Evolutionary conservation across 2,797 vertebrate genomes (phyloP), one percentile per base, ranked within the genome.

Genomic region (Smutsia gigantea): DNA sequence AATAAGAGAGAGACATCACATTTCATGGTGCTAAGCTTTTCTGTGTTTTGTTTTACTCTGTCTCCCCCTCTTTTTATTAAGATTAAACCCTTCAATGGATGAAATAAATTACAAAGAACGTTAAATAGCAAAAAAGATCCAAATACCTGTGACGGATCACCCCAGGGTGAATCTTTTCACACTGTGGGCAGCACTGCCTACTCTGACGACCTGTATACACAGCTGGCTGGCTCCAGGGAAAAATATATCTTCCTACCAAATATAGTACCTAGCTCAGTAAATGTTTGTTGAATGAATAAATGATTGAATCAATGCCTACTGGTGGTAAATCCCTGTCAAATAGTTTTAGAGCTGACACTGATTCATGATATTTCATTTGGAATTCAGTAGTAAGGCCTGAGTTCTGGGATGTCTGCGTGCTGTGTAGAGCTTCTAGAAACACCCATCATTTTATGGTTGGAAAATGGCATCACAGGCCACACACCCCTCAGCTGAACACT

Each of bases 1-100:
- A 98, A 99, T 83, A 96, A 68, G 92, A 97, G 57, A 69, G 79
- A 98, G 98, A 96, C 51, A 96, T 94, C 95, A 86, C 90, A 55
- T 88, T 94, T 97, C 42, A 6, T n/a, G 5, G 82, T 96, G 88
- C 64, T 86, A 55, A 90, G 94, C 17, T 74, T 94, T 96, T 81
- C 85, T 86, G 77, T 89, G 81, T 55, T 83, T 89, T 64, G 66
- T 94, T 97, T 96, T 84, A 82, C 94, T 96, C 68, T 90, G 55
- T 91, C 84, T 90, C 46, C 27, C 13, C 17, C 42, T 85, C 39
- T 87, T 93, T 95, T 59, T 90, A 92, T 90, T 74, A 93, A 97
- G 81, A 87, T 37, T 92, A 97, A 95, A 90, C 75, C 90, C 84
- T 97, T 81, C 14, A n/a, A 78, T 96, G 93, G 42, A 83, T 96